Evolutionary conservation across 2,888 invertebrate genomes (phyloP), one percentile per base, ranked within the genome.

Genomic region (Acronicta alni): DNA sequence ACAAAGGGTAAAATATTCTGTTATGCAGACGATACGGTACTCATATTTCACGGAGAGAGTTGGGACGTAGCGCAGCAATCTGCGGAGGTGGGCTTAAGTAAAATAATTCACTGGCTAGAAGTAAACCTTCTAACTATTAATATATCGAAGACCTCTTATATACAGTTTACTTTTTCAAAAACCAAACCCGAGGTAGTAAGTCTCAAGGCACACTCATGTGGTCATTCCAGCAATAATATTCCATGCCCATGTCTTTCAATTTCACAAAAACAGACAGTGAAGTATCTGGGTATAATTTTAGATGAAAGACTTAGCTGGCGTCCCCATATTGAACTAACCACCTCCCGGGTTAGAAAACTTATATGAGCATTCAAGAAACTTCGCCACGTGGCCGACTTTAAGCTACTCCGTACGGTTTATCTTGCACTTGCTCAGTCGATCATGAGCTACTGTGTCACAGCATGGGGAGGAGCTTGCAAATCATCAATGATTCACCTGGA

Each of bases 261-360:
- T 14, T n/a, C 35, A 14, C n/a, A 35, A 14, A 35, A 35, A 35
- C 35, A 2, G 14, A 14, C 35, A 3, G 20, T 20, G 2, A 42
- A 20, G 14, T 42, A 42, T 12, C 20, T 42, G 6, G 42, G 42
- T 23, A n/a, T 23, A 10, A 18, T 42, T n/a, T 18, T 42, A 12
- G 39, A 39, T 39, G 17, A 39, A 10, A 39, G 17, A 39, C 15
- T 39, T 3, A 39, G 39, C 15, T 39, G 39, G 39, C 39, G 39
- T 17, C 39, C 39, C 9, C 39, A 39, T 17, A 39, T 39, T 9
- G 39, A 39, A 8, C 6, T 39, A 7, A 39, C 16, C 3, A 39
- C 39, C 2, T n/a, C 17, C 4, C 39, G 16, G 3, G 16, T 16
- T 17, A 39, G 39, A 16, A 39, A 39, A 15, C 39, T 39, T 17